phyloP scores from a whole-genome alignment of 2,113 vertebrate species.

The Varanus komodoensis region DNA sequence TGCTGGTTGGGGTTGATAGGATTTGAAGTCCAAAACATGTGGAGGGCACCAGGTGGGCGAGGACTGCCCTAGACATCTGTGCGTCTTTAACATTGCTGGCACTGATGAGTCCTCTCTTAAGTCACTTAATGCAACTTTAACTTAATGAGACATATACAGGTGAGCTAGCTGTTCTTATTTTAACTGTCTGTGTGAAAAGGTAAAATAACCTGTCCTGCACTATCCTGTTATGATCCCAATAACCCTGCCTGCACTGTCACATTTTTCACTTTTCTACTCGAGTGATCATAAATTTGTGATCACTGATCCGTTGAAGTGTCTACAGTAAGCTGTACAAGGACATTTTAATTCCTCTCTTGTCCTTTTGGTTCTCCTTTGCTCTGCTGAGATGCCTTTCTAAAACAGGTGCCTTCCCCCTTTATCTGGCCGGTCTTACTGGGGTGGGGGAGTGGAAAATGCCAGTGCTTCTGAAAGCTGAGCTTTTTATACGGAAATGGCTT shows the following conservation, averaged over 20 bases:
- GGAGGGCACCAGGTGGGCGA: too few relatives aligned
- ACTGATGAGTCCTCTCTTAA: background rate
- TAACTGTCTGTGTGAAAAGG: background rate
- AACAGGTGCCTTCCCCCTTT: background rate
- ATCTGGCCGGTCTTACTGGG: background rate
- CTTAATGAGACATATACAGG: background rate
- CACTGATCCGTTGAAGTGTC: slow-evolving; percentile 31
- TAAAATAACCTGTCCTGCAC: background rate
- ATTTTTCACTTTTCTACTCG: slow-evolving; percentile 41
- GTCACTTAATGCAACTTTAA: background rate
- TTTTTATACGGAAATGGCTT: background rate
- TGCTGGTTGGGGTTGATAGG: too few relatives aligned
- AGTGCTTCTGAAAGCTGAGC: background rate
- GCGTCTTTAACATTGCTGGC: background rate
- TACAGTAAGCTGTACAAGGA: slow-evolving; percentile 32
- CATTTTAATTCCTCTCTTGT: slow-evolving; percentile 29
- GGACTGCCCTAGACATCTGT: background rate
- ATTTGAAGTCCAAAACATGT: too few relatives aligned
- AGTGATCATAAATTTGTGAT: slow-evolving; percentile 36
- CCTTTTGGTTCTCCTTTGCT: slow-evolving; percentile 14
- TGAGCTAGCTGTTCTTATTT: background rate
- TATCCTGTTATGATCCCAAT: slow-evolving; percentile 22
- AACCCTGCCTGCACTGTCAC: slow-evolving; percentile 19
- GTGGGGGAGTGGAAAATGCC: too few relatives aligned
- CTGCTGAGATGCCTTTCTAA: slow-evolving; percentile 16